A percentile compares a stretch with the other conserved stretches of the same genome.
Conservation (phyloP, 2,797 vertebrate species). For the Champsocephalus esox region DNA sequence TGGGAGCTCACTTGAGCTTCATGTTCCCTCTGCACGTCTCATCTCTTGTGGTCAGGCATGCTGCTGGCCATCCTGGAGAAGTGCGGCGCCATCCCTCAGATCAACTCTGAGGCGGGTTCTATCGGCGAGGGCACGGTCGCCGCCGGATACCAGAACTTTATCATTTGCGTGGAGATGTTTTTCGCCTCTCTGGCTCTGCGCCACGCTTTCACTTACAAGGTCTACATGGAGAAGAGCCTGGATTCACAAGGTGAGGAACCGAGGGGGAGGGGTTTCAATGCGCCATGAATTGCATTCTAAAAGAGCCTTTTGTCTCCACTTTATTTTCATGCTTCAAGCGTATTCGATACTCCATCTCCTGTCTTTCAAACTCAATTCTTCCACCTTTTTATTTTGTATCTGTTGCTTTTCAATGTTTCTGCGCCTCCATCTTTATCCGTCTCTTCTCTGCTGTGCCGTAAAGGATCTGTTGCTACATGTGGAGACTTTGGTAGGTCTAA, state of each 20-base stretch:
- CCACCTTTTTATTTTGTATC: not conserved
- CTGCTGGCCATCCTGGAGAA: constrained; percentile 97
- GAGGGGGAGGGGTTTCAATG: no score
- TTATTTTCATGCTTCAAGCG: not conserved
- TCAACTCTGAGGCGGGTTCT: constrained; percentile 88
- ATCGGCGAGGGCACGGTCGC: constrained; percentile 96
- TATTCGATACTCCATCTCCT: not conserved
- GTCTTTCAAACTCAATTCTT: not conserved
- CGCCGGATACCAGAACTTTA: constrained; percentile 98
- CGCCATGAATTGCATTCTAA: not conserved
- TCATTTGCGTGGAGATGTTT: constrained; percentile 98
- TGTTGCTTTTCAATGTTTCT: not conserved
- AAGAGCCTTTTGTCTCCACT: not conserved
- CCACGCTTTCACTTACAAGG: constrained; percentile 94
- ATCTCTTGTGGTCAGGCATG: constrained; percentile 85
- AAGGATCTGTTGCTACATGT: constrained; percentile 82
- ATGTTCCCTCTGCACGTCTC: fast-evolving
- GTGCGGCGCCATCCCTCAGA: constrained; percentile 96
- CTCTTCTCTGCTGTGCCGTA: constrained; percentile 67
- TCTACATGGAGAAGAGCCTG: constrained; percentile 93
- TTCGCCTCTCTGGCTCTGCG: constrained; percentile 94
- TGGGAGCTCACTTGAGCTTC: no score
- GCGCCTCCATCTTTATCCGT: constrained; percentile 30
- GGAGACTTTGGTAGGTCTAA: constrained; percentile 86
- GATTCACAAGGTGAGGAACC: constrained; percentile 89